Evolutionary conservation across 2,797 vertebrate species (phyloP), one percentile per base, ranked within the genome.

Genomic region (Anguilla obscura): DNA sequence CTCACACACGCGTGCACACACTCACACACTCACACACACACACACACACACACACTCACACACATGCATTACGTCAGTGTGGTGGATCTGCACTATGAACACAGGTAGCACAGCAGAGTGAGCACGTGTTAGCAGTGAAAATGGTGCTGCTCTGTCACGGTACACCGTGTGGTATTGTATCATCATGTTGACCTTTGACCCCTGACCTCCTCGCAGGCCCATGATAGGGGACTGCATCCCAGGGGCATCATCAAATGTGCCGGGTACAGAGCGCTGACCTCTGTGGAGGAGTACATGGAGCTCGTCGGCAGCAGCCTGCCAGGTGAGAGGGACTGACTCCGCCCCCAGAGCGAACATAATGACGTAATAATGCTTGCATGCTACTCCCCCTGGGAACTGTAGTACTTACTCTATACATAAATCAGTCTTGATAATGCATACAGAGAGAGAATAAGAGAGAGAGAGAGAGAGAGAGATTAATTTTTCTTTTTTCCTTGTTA

Each of bases 231-330:
- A 27, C 92, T 98, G 16, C 95, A 96, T 0, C 96, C 98, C 0
- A 97, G 97, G 0, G 90, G 95, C 8, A 88, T 96, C 89, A 94
- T 99, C 93, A 97, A 97, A 95, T 99, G 97, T 0, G 98, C 98
- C 0, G 98, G 98, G 56, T 99, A 99, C 96, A 98, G 94, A 92
- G 94, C 96, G 18, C 95, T 99, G 92, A 97, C 95, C 21, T 98
- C 98, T 0, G 86, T 99, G 93, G 98, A 99, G 40, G 96, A 97
- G 91, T 99, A 99, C 91, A 89, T 97, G 91, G 97, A 97, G 86
- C 95, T 99, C 84, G 94, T 99, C 36, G 96, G 95, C 88, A 93
- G 45, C 92, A 97, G 97, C 87, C 94, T 98, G 85, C 97, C 98
- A 93, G 98, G 98, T 99, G 91, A 95, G 90, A 54, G 50, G 76